These are phyloP conservation scores for Gryllus bimaculatus DNA, from an alignment of 1,140 invertebrate genomes.

Conservation along the genomic window DNA sequence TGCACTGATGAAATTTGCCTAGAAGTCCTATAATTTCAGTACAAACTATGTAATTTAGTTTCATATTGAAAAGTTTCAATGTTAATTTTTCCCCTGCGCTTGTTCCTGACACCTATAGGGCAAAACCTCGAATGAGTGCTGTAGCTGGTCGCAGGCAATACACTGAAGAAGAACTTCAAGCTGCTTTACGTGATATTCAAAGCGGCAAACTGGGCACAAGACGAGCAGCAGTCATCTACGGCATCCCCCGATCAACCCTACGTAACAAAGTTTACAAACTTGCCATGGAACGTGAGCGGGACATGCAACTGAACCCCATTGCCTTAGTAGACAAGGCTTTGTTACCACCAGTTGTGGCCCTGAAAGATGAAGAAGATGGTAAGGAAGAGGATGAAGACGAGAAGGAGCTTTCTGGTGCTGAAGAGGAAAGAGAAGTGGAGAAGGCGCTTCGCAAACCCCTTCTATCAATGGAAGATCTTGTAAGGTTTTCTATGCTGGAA, in stretches of 20 bases:
- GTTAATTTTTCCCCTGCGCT: not conserved
- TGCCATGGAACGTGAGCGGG: conserved; percentile 56
- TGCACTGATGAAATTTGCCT: no score
- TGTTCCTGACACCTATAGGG: conserved; percentile 32
- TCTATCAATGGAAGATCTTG: conserved; percentile 48
- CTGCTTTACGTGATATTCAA: conserved; percentile 83
- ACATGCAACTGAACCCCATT: conserved; percentile 34
- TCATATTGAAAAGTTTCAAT: not conserved
- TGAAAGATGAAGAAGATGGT: conserved; percentile 40
- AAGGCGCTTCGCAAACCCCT: conserved; percentile 46
- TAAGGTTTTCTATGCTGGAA: conserved; percentile 43
- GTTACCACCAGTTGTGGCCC: conserved; percentile 26
- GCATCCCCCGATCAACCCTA: conserved; percentile 88
- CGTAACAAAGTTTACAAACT: conserved; percentile 89
- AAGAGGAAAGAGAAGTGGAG: conserved; percentile 53
- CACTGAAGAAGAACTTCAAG: conserved; percentile 83
- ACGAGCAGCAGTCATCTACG: conserved; percentile 86
- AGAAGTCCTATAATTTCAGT: no score
- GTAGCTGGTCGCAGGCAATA: conserved; percentile 59
- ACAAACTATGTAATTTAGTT: not conserved
- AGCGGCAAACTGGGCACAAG: conserved; percentile 84
- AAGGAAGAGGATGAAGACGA: conserved; percentile 48
- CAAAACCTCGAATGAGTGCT: conserved; percentile 50
- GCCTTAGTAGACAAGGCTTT: conserved; percentile 6
- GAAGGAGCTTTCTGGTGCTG: conserved; percentile 51